Conservation (phyloP, 2,888 invertebrate genomes). For the Cloeon dipterum region DNA sequence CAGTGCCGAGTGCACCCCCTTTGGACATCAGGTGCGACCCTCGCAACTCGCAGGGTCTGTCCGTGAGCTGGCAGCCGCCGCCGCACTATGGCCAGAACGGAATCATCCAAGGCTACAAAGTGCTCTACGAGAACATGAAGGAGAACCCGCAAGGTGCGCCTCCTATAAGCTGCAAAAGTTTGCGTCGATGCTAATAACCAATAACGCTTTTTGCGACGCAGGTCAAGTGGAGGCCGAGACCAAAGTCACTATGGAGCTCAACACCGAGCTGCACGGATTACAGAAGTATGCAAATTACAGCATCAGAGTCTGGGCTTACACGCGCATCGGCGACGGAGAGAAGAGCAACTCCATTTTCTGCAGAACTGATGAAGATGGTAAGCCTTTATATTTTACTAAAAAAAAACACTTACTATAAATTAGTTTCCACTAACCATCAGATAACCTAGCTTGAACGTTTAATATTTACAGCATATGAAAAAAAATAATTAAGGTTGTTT, state of each 20-base stretch:
- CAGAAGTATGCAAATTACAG: slow-evolving; percentile 22
- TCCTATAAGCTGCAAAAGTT: background rate
- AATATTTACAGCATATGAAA: no score
- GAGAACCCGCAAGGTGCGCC: slow-evolving; percentile 3
- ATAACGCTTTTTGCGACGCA: background rate
- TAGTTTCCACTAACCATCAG: no score
- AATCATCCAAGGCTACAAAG: slow-evolving; percentile 16
- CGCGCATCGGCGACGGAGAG: slow-evolving; percentile 20
- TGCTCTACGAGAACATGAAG: slow-evolving; percentile 3
- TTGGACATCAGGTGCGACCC: slow-evolving; percentile 12
- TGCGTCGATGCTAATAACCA: no score
- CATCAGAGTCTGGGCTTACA: slow-evolving; percentile 20
- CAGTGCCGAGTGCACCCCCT: slow-evolving; percentile 14
- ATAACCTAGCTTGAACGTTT: no score
- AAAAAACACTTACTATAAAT: no score
- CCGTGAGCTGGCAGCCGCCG: slow-evolving; percentile 13
- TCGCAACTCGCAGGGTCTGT: slow-evolving; percentile 12
- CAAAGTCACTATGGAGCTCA: slow-evolving; percentile 13
- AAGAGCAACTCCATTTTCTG: slow-evolving; percentile 20
- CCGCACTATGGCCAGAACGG: slow-evolving; percentile 15
- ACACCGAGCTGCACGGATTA: slow-evolving; percentile 15
- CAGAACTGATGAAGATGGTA: slow-evolving; percentile 23
- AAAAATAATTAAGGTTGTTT: no score
- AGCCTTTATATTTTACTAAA: slow-evolving; percentile 9
- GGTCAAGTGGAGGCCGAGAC: slow-evolving; percentile 15